phyloP scores from a whole-genome alignment of 1,140 invertebrate species.

The Hydropsyche tenuis region DNA sequence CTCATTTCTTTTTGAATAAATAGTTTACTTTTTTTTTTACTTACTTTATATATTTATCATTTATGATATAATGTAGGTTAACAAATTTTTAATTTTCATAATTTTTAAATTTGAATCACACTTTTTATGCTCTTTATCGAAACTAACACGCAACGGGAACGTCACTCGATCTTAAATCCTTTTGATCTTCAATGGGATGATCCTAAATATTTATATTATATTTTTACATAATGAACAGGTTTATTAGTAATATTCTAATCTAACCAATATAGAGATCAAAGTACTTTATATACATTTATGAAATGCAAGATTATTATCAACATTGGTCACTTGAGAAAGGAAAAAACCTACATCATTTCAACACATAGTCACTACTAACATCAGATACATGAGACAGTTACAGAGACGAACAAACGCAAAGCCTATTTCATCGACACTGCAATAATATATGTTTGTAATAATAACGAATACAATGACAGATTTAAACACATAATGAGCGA shows the following conservation, averaged over 20 bases:
- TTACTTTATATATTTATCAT: not conserved
- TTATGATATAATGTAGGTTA: too few species aligned
- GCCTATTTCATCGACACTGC: too few species aligned
- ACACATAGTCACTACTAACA: not conserved
- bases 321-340: conserved; percentile 7
- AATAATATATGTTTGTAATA: too few species aligned
- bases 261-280: not conserved
- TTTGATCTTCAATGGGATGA: too few species aligned
- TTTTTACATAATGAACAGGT: too few species aligned
- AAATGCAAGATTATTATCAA: conserved; percentile 33
- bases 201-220: too few species aligned
- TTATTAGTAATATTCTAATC: too few species aligned
- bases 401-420: not conserved
- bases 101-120: not conserved
- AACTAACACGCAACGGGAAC: too few species aligned
- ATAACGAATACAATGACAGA: too few species aligned
- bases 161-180: too few species aligned
- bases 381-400: not conserved
- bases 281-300: conserved; percentile 26
- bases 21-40: not conserved
- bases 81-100: too few species aligned
- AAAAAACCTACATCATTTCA: not conserved
- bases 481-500: too few species aligned
- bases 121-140: not conserved
- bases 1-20: not conserved